phyloP scores from a whole-genome alignment of 2,113 vertebrate species.

The Phrynosoma platyrhinos region DNA sequence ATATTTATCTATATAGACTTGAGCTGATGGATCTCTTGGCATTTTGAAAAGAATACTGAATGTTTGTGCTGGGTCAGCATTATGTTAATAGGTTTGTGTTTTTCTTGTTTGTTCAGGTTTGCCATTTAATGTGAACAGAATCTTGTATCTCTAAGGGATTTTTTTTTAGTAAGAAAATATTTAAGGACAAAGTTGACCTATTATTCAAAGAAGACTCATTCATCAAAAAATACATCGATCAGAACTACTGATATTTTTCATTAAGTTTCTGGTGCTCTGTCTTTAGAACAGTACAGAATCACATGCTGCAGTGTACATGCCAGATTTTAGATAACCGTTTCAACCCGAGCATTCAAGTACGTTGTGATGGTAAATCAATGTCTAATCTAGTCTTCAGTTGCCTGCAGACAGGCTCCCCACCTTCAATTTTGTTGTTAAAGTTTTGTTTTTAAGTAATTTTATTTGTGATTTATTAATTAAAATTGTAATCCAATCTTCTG shows the following conservation, averaged over 20 bases:
- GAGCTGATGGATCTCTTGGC: neutral
- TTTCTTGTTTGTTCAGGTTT: neutral
- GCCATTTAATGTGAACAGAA: neutral
- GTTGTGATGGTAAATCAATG: constrained; percentile 31
- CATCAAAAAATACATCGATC: neutral
- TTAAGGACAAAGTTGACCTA: neutral
- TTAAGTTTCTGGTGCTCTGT: neutral
- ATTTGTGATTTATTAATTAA: neutral
- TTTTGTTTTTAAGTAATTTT: neutral
- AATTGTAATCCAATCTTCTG: neutral
- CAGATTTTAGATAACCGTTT: constrained; percentile 26
- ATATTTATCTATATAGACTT: neutral
- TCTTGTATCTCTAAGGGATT: neutral
- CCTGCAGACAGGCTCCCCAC: neutral
- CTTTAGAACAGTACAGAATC: neutral
- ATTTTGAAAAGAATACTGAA: neutral
- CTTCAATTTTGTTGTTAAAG: neutral
- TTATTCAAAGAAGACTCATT: neutral
- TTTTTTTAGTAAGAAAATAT: neutral
- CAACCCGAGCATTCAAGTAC: neutral
- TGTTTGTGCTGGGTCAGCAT: neutral
- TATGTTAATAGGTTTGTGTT: neutral
- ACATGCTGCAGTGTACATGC: neutral
- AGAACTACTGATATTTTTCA: constrained; percentile 6
- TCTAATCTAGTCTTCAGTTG: neutral